These are phyloP conservation scores for Tenrec ecaudatus DNA, from an alignment of 2,113 vertebrate genomes.

Conservation along the genomic window DNA sequence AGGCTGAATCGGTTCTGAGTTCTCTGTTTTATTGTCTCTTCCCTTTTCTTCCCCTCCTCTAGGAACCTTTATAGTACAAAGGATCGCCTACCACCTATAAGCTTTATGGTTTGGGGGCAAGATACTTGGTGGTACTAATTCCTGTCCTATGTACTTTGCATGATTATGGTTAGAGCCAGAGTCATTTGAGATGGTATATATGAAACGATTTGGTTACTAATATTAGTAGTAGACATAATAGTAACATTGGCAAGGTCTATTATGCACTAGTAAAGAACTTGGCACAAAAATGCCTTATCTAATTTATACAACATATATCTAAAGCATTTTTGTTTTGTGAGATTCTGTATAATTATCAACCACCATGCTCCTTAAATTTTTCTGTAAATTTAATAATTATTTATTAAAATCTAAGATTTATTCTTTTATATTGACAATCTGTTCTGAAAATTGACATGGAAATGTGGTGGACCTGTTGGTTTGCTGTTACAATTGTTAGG, in stretches of 20 bases:
- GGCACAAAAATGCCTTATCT: neutral
- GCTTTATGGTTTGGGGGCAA: neutral
- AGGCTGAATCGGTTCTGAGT: neutral
- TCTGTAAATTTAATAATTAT: neutral
- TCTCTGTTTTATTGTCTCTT: neutral
- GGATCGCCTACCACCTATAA: neutral
- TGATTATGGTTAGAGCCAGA: neutral
- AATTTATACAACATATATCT: neutral
- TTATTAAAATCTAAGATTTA: neutral
- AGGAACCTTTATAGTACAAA: neutral
- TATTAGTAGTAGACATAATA: neutral
- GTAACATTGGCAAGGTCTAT: neutral
- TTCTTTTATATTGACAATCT: neutral
- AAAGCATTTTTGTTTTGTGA: neutral
- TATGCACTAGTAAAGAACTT: neutral
- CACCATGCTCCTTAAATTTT: neutral
- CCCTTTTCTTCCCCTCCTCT: neutral
- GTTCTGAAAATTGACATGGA: conserved; percentile 12
- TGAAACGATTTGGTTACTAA: neutral
- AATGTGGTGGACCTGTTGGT: neutral
- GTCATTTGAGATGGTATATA: neutral
- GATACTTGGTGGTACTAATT: neutral
- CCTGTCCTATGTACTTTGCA: neutral
- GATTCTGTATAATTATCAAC: neutral
- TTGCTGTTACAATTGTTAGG: too few relatives aligned